Base-by-base conservation (phyloP, 92 coral and sea anemone genomes). In the Heliopora coerulea region DNA sequence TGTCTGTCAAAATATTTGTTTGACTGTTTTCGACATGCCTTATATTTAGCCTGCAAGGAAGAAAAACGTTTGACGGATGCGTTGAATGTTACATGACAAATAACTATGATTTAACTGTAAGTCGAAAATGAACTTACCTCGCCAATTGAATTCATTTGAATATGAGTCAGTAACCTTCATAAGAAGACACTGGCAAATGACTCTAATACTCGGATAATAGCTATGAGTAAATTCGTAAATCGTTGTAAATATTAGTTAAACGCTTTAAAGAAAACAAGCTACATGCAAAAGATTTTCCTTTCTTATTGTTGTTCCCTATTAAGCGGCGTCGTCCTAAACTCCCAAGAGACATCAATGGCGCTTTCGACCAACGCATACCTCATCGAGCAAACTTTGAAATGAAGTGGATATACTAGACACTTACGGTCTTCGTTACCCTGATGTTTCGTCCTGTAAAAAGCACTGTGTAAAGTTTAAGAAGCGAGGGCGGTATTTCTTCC, bases 171-270 rank as follows among this genome's bases (percentile, higher is more conserved):
- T 2, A 46, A 46, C 14, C n/a, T 46, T 46, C 15, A 2, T 15
- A 15, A 6, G 52, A 6, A 15, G 11, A 37, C 42, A 46, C 52
- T 6, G 15, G 52, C 52, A 46, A 46, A 67, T 12, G 25, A 2
- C 20, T 15, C n/a, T 67, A 67, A n/a, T n/a, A n/a, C n/a, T n/a
- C n/a, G n/a, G n/a, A n/a, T n/a, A n/a, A 67, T 67, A 67, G 40
- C 72, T 65, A 65, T 65, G 20, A 65, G 52, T 67, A 44, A 27
- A 56, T 28, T 41, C 58, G 8, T 67, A 67, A 67, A 67, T 67
- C 33, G 54, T 19, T 1, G 58, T 49, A 67, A 27, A 67, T 67
- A 27, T 25, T 14, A 48, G 59, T 27, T 49, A 49, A 49, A 46
- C 54, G 74, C 31, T 37, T 63, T 18, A 25, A 63, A 28, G 28